Base-by-base conservation (phyloP, 2,797 vertebrate genomes). In the Numenius phaeopus region DNA sequence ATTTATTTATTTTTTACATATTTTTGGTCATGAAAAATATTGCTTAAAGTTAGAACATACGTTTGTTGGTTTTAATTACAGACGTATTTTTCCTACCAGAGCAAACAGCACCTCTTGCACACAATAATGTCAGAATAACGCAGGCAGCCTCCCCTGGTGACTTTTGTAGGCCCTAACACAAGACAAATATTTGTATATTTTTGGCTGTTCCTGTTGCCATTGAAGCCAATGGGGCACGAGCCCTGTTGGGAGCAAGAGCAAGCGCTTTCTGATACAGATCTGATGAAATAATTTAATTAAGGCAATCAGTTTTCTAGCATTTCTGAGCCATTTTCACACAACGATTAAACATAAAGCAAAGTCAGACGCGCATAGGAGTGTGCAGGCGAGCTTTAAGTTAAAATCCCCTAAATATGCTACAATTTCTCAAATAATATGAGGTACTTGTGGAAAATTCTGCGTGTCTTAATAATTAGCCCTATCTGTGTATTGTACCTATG, bases 61-160 rank as follows among this genome's bases (percentile, higher is more conserved):
- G 24, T 78, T 73, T 89, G 55, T 78, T 93, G 14, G 37, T 65
- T 96, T 93, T 95, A 90, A 91, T 90, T 79, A 49, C 5, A 21
- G 39, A 70, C 2, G 1, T 65, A 1, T 23, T 37, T 72, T 91
- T 85, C 34, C 75, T 75, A 3, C 30, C 11, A 17, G 42, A 61
- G 54, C 39, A 65, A 92, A 47, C 5, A 40, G 34, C 73, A 77
- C 66, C 59, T 93, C 59, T 82, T 90, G 66, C 34, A 29, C 52
- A 14, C 24, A 80, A 23, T 7, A 61, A 54, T 0, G 18, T 20
- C 15, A 19, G 57, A 75, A 42, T 12, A 81, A 50, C 29, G 20
- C n/a, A 24, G 47, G 44, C 40, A 84, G 13, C 14, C 13, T 37
- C 42, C 83, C 70, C 77, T 8, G 32, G 44, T 10, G 50, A 18